Conservation (phyloP, 2,888 invertebrate genomes). For the Heliconius hortense region DNA sequence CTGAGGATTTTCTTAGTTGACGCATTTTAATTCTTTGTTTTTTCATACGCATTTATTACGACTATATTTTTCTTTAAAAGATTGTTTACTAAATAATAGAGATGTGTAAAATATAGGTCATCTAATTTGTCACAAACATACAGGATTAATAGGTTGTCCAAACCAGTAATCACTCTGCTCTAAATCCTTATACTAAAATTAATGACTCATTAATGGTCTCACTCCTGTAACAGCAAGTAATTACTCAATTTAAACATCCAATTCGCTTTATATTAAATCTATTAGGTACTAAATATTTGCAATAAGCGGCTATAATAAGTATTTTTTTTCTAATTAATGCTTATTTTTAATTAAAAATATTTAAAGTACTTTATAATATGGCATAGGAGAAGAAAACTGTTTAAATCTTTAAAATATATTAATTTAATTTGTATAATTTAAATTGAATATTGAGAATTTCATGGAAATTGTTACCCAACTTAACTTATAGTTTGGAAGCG, state of each 20-base stretch:
- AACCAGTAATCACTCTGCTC: constrained; percentile 47
- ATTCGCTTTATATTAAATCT: not conserved
- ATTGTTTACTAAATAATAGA: not conserved
- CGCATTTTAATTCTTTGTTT: not conserved
- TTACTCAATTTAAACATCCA: constrained; percentile 15
- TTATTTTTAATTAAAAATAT: not conserved
- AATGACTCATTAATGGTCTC: constrained; percentile 41
- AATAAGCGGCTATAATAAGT: not conserved
- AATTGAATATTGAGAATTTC: not conserved
- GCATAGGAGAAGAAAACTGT: too few species aligned
- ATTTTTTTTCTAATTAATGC: not conserved
- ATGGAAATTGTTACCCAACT: not conserved
- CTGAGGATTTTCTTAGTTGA: not conserved
- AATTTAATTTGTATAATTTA: not conserved
- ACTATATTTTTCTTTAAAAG: not conserved
- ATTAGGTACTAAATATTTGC: not conserved
- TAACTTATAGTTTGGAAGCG: not conserved
- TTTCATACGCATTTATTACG: not conserved
- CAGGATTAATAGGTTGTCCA: constrained; percentile 58
- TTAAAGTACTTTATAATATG: not conserved
- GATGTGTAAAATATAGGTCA: not conserved
- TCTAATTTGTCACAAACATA: constrained; percentile 59
- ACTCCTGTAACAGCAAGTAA: constrained; percentile 13
- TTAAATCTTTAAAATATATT: not conserved
- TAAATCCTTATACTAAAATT: constrained; percentile 35